These are phyloP conservation scores for Trogon surrucura DNA, from an alignment of 2,113 vertebrate genomes.

Conservation along the genomic window DNA sequence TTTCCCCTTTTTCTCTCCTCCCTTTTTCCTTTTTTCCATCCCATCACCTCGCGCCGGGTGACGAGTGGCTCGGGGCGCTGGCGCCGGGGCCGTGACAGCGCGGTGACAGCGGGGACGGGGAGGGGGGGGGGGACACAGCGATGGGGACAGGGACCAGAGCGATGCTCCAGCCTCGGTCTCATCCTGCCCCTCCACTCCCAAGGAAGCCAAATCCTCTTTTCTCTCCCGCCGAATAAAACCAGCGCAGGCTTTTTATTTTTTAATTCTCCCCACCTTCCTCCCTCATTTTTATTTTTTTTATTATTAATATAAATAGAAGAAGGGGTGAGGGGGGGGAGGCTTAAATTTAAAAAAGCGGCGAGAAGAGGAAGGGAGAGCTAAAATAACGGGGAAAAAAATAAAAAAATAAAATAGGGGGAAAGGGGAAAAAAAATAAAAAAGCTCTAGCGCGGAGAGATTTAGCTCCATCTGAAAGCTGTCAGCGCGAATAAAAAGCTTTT, in stretches of 20 bases:
- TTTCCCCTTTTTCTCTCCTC: no score
- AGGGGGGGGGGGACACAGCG: no score
- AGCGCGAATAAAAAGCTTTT: constrained; percentile 72
- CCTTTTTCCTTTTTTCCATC: no score
- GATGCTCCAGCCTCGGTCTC: not conserved
- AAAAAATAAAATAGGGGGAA: no score
- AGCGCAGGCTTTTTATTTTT: not conserved
- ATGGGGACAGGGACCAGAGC: not conserved
- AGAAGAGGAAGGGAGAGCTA: not conserved
- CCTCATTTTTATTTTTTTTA: no score
- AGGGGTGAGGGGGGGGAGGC: no score
- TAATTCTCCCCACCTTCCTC: not conserved
- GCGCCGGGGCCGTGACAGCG: not conserved
- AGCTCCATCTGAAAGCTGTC: constrained; percentile 81
- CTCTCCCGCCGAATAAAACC: not conserved
- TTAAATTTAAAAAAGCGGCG: no score
- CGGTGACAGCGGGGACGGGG: no score
- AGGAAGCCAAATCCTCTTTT: constrained; percentile 16
- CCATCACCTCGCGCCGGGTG: not conserved
- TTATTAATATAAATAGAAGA: no score
- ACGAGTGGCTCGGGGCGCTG: not conserved
- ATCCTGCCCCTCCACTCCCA: not conserved
- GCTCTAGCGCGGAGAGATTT: constrained; percentile 64
- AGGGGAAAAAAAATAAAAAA: not conserved
- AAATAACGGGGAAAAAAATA: not conserved